These are phyloP conservation scores for Trichacis sp. DNA, from an alignment of 2,888 invertebrate species.

Conservation along the genomic window DNA sequence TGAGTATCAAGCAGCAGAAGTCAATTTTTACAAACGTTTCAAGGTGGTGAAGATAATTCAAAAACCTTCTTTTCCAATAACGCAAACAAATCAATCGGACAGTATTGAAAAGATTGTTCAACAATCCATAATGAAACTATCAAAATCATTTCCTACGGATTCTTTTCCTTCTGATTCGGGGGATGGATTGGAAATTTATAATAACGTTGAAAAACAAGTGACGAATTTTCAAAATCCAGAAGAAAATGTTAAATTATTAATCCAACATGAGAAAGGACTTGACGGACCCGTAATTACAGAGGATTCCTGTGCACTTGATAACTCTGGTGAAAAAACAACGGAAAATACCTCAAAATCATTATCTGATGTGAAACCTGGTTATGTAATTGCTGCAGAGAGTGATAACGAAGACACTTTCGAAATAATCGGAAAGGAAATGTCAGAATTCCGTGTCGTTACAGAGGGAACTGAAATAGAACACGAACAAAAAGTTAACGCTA, in stretches of 20 bases:
- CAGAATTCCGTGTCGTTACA: background rate
- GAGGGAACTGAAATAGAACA: background rate
- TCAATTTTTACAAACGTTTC: conserved; percentile 53
- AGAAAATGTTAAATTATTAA: too few relatives aligned
- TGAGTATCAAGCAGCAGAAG: conserved; percentile 55
- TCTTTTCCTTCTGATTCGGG: too few relatives aligned
- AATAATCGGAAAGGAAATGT: background rate
- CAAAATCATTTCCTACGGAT: background rate
- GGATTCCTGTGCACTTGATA: too few relatives aligned
- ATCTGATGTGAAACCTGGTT: background rate
- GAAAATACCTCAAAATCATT: background rate
- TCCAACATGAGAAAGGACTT: background rate
- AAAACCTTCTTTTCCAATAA: conserved; percentile 43
- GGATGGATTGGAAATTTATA: too few relatives aligned
- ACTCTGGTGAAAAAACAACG: too few relatives aligned
- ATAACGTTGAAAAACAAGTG: too few relatives aligned
- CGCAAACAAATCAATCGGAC: conserved; percentile 29
- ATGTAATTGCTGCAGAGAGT: background rate
- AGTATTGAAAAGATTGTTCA: conserved; percentile 56
- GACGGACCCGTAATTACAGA: too few relatives aligned
- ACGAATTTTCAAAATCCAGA: too few relatives aligned
- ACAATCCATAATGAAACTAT: conserved; percentile 55
- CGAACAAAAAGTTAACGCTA: background rate
- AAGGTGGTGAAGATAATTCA: conserved; percentile 52
- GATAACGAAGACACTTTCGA: background rate